Evolutionary conservation across 2,113 vertebrate genomes (phyloP).

Genomic region (Eira barbara): DNA sequence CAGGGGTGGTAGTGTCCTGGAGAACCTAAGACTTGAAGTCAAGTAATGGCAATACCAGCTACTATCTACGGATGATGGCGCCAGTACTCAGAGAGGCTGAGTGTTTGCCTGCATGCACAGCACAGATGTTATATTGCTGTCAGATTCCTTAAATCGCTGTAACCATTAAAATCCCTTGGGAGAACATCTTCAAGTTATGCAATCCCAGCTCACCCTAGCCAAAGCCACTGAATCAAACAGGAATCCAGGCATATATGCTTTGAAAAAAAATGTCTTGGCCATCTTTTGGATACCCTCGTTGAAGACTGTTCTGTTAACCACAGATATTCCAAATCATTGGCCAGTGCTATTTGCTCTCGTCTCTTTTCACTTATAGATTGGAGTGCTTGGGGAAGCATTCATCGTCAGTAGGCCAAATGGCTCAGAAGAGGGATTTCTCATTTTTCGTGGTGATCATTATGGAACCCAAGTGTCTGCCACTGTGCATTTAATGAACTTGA

Average conservation of each 20-base stretch:
- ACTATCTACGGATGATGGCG: neutral
- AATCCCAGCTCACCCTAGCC: neutral
- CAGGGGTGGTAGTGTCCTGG: neutral
- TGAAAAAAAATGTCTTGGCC: neutral
- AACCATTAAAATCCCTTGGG: neutral
- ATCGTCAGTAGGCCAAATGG: neutral
- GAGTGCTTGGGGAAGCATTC: neutral
- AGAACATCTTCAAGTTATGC: neutral
- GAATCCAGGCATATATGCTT: neutral
- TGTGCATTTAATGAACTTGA: neutral
- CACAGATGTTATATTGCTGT: neutral
- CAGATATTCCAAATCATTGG: neutral
- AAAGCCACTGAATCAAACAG: neutral
- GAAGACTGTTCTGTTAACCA: neutral
- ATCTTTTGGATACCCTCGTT: neutral
- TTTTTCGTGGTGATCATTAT: neutral
- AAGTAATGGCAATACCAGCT: neutral
- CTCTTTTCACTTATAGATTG: neutral
- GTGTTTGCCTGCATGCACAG: neutral
- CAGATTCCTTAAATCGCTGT: neutral
- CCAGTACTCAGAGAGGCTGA: neutral
- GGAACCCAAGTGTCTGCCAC: neutral
- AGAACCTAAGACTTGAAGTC: neutral
- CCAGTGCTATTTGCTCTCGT: neutral
- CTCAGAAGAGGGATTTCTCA: neutral